These are phyloP conservation scores for Acheta domesticus DNA, from an alignment of 2,888 invertebrate species.

Conservation along the genomic window DNA sequence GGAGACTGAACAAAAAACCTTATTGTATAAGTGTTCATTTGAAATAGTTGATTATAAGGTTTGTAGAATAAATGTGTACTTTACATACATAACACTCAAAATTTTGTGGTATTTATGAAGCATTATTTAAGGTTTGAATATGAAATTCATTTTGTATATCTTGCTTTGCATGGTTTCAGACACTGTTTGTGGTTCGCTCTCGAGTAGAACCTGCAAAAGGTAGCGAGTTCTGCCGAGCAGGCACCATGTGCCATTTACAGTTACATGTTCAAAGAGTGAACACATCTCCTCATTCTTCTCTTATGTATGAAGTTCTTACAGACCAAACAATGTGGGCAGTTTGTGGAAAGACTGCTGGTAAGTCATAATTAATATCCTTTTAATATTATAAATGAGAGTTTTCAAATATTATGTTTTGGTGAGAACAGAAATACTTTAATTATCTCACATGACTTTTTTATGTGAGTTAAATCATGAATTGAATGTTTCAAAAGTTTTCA, in stretches of 20 bases:
- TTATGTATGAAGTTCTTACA: constrained; percentile 91
- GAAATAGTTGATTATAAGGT: constrained; percentile 78
- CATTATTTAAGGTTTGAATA: neutral
- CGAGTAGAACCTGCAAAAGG: constrained; percentile 75
- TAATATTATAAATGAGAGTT: neutral
- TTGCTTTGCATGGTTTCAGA: constrained; percentile 50
- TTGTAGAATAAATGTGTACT: constrained; percentile 38
- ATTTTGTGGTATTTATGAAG: neutral
- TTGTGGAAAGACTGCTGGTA: constrained; percentile 83
- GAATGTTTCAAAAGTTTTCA: too few species aligned
- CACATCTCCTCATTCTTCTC: constrained; percentile 50
- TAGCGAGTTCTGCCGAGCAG: constrained; percentile 82
- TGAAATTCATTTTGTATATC: neutral
- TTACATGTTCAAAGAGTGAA: constrained; percentile 62
- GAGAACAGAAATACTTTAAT: neutral
- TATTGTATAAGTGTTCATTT: constrained; percentile 61
- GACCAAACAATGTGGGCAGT: constrained; percentile 94
- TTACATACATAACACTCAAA: constrained; percentile 20
- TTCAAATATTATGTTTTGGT: too few species aligned
- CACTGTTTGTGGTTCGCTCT: constrained; percentile 76
- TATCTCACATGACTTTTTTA: neutral
- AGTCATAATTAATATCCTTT: constrained; percentile 33
- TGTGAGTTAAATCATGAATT: neutral
- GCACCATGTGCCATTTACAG: constrained; percentile 80
- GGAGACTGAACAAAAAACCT: neutral